Evolutionary conservation across 2,888 invertebrate genomes (phyloP).

Genomic region (Tachina grossa): DNA sequence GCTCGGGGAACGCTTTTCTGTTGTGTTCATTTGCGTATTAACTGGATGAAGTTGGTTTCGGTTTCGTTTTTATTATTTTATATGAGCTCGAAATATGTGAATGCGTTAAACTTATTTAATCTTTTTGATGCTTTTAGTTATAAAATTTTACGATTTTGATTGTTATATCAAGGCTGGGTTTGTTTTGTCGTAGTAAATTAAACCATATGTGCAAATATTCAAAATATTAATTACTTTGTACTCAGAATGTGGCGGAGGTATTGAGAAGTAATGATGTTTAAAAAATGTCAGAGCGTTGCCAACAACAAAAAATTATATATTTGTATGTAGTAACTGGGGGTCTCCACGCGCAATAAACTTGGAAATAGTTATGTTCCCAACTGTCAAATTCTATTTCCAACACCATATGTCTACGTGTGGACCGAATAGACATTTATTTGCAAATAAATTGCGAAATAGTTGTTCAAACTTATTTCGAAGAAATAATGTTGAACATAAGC

Average conservation of each 20-base stretch:
- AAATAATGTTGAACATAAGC: too few species aligned
- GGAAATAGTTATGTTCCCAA: too few species aligned
- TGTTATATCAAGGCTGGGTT: conserved; percentile 46
- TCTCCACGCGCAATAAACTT: too few species aligned
- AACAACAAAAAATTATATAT: neutral
- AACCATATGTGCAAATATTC: conserved; percentile 70
- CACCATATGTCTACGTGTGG: too few species aligned
- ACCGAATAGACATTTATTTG: too few species aligned
- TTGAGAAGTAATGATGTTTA: neutral
- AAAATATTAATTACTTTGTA: conserved; percentile 67
- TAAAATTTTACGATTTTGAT: conserved; percentile 71
- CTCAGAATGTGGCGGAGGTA: conserved; percentile 25
- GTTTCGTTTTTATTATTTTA: conserved; percentile 64
- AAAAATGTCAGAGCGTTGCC: neutral
- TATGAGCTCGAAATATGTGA: conserved; percentile 58
- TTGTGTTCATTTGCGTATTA: conserved; percentile 57
- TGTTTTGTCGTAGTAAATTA: conserved; percentile 55
- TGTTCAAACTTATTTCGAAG: too few species aligned
- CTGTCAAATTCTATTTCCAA: too few species aligned
- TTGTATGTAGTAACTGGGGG: too few species aligned
- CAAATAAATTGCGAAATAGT: too few species aligned
- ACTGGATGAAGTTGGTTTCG: conserved; percentile 27
- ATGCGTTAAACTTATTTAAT: conserved; percentile 69
- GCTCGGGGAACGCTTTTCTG: conserved; percentile 24
- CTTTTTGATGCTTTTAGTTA: conserved; percentile 70